Base-by-base conservation (phyloP, 92 coral and sea anemone genomes). In the Metridium senile region DNA sequence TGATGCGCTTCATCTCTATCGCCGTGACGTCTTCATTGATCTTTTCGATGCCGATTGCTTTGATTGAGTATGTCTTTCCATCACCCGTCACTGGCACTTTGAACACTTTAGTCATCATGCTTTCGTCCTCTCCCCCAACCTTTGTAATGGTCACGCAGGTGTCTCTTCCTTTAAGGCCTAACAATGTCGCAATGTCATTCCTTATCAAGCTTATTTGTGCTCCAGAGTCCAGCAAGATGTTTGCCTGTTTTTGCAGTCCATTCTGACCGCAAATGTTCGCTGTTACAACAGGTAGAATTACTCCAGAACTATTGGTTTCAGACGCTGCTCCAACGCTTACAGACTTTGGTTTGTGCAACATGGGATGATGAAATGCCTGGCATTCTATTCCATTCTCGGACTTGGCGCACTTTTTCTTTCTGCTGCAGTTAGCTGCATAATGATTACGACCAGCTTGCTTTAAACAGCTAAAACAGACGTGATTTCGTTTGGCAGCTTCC, bases 11-110 rank as follows among this genome's bases (percentile, higher is more conserved):
- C 7, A 16, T 11, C 20, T 77, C 57, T 18, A 90, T 59, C 28
- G 29, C 81, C 17, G 72, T 53, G 23, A 84, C 73, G 34, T 87
- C 87, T 49, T 80, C 82, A 52, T 87, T 83, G 28, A 90, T 77
- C 25, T 74, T 49, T 1, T 91, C 85, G 30, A 87, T 90, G 22
- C 89, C 88, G 11, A 90, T 68, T 35, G 91, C 89, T 47, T 74
- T 81, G 20, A 86, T 73, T 18, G 82, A 71, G 8, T 29, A 1
- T 65, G 25, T 68, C 68, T 32, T 25, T 32, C 69, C 62, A 11
- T 27, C 20, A 19, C 71, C n/a, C 1, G 34, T 26, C 20, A 46
- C 39, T 8, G 43, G 62, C 58, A 80, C 82, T 69, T 70, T 58
- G 83, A 62, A 85, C 33, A 71, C 66, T 32, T 79, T 85, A 2